Conservation (phyloP, 2,797 vertebrate species). For the Triplophysa bombifrons region DNA sequence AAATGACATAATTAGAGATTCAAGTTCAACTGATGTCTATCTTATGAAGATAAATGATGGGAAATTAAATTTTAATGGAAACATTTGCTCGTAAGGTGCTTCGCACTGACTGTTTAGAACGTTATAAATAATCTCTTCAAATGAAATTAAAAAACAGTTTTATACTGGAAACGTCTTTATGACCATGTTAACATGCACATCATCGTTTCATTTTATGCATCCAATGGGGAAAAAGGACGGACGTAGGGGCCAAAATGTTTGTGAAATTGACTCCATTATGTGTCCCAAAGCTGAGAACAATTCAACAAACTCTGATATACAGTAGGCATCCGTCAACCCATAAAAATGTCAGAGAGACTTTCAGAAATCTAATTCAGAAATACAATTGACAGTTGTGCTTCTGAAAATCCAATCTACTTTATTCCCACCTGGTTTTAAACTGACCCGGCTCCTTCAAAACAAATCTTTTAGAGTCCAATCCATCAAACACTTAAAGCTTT, state of each 20-base stretch:
- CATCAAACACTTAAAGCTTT: background rate
- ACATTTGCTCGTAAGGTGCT: slow-evolving; percentile 20
- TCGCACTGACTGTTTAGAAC: slow-evolving; percentile 7
- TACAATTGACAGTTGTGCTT: background rate
- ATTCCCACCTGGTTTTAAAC: background rate
- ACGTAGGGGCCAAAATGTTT: background rate
- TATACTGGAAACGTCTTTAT: background rate
- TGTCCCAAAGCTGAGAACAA: background rate
- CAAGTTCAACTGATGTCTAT: background rate
- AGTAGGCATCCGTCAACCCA: background rate
- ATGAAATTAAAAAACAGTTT: slow-evolving; percentile 8
- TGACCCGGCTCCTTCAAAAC: background rate
- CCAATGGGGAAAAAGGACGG: background rate
- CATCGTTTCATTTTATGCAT: background rate
- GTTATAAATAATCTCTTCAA: background rate
- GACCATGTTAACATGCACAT: background rate
- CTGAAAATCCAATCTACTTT: background rate
- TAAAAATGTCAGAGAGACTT: background rate
- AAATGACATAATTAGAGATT: slow-evolving; percentile 20
- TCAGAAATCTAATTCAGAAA: background rate
- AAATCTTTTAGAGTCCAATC: background rate
- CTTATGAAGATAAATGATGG: slow-evolving; percentile 10
- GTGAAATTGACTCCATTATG: background rate
- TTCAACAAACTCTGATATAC: no score
- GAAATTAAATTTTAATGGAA: background rate